Percentiles rank a stretch among this genome's conserved stretches.
These are phyloP conservation scores for Triplophysa siluroides DNA, from an alignment of 2,113 vertebrate species.

Conservation along the genomic window DNA sequence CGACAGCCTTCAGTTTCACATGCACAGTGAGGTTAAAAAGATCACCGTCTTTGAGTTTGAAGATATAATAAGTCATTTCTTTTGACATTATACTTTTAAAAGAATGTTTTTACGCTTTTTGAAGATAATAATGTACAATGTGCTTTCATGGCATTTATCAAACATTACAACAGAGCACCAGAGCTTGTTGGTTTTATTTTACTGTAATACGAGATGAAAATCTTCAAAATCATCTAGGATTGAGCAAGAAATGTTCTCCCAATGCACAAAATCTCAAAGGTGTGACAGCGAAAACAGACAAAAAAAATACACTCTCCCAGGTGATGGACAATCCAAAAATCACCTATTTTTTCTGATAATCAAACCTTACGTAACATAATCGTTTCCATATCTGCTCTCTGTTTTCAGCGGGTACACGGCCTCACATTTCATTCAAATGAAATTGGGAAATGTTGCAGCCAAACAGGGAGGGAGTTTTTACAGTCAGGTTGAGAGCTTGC, in stretches of 20 bases:
- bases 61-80: not conserved
- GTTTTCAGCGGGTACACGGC: conserved; percentile 38
- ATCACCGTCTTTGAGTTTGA: not conserved
- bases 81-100: not conserved
- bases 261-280: conserved; percentile 14
- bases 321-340: conserved; percentile 28
- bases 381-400: conserved; percentile 49
- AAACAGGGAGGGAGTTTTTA: conserved; percentile 51
- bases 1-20: not conserved
- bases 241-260: conserved; percentile 4
- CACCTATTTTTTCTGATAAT: conserved; percentile 45
- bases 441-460: conserved; percentile 49
- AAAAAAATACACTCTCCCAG: not conserved
- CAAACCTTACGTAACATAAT: conserved; percentile 47
- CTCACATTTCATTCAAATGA: conserved; percentile 49
- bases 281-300: conserved; percentile 12
- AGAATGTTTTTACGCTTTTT: too few species aligned
- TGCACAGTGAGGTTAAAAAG: not conserved
- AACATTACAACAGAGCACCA: conserved; percentile 14
- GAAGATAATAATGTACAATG: not conserved
- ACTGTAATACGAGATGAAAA: not conserved
- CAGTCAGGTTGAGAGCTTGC: conserved; percentile 47
- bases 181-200: conserved; percentile 11
- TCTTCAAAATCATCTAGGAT: conserved; percentile 3
- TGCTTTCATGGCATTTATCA: not conserved